phyloP scores from a whole-genome alignment of 2,113 vertebrate species.

The Hemibagrus wyckioides region DNA sequence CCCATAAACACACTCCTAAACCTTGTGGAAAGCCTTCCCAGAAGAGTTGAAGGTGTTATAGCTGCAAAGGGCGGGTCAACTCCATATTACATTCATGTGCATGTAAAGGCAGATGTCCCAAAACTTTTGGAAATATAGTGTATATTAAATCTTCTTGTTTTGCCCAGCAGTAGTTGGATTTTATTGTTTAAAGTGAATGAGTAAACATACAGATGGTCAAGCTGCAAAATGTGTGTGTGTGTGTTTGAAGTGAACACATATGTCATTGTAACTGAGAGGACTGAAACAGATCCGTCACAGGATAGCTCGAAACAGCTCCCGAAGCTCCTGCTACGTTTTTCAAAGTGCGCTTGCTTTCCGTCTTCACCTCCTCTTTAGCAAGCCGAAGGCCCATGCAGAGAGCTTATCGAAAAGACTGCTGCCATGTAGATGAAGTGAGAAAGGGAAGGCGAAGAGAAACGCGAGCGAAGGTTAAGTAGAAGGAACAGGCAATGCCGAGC shows the following conservation, averaged over 20 bases:
- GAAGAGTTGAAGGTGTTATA: too few species aligned
- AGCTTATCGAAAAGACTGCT: conserved; percentile 4
- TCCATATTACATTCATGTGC: too few species aligned
- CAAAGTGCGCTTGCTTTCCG: not conserved
- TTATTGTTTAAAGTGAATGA: not conserved
- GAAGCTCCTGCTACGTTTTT: not conserved
- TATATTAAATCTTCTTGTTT: not conserved
- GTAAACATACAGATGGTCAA: not conserved
- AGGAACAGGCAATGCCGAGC: conserved; percentile 36
- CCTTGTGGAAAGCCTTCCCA: too few species aligned
- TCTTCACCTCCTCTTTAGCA: not conserved
- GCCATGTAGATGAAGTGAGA: conserved; percentile 36
- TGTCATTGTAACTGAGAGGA: not conserved
- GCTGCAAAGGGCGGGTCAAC: too few species aligned
- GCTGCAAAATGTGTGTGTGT: not conserved
- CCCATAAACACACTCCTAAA: too few species aligned
- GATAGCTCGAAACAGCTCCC: not conserved
- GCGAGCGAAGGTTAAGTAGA: conserved; percentile 45
- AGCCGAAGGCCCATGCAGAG: not conserved
- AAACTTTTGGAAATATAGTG: too few species aligned
- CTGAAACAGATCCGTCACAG: not conserved
- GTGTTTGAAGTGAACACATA: not conserved
- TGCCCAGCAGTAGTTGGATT: not conserved
- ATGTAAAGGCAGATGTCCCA: too few species aligned
- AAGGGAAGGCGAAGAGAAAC: conserved; percentile 31